Conservation (phyloP, 1,140 invertebrate species). For the Helicoverpa armigera region DNA sequence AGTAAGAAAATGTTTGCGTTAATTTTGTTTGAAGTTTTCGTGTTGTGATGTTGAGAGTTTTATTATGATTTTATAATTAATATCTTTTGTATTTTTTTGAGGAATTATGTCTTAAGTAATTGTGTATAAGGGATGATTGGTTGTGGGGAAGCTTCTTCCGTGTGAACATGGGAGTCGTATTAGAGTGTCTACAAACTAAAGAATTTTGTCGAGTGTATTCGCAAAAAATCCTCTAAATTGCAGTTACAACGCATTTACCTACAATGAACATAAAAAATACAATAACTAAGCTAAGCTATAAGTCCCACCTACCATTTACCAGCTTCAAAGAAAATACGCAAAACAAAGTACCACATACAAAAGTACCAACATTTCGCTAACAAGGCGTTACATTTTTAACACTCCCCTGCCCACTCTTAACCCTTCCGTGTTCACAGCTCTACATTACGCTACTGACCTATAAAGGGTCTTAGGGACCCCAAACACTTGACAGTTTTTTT, state of each 20-base stretch:
- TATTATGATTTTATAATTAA: background rate
- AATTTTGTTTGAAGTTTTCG: constrained; percentile 1
- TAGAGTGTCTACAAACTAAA: too few relatives aligned
- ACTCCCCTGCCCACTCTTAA: constrained; percentile 58
- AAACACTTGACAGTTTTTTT: constrained; percentile 63
- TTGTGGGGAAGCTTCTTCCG: too few relatives aligned
- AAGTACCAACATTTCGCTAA: constrained; percentile 27
- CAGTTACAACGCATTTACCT: too few relatives aligned
- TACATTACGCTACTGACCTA: constrained; percentile 71
- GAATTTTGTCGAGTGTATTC: too few relatives aligned
- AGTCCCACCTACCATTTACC: too few relatives aligned
- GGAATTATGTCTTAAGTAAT: too few relatives aligned
- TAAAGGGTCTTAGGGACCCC: constrained; percentile 51
- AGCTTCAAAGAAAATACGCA: background rate
- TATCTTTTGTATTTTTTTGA: too few relatives aligned
- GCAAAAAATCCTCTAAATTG: too few relatives aligned
- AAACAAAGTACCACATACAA: background rate
- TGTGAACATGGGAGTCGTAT: too few relatives aligned
- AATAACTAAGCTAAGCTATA: too few relatives aligned
- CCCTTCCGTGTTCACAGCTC: constrained; percentile 59
- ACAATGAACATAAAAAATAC: too few relatives aligned
- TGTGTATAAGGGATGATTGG: too few relatives aligned
- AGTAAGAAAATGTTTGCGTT: constrained; percentile 33
- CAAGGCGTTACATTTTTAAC: constrained; percentile 60
- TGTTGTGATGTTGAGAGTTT: background rate